phyloP scores from a whole-genome alignment of 2,888 invertebrate species.

The Cryptocephalus moraei region DNA sequence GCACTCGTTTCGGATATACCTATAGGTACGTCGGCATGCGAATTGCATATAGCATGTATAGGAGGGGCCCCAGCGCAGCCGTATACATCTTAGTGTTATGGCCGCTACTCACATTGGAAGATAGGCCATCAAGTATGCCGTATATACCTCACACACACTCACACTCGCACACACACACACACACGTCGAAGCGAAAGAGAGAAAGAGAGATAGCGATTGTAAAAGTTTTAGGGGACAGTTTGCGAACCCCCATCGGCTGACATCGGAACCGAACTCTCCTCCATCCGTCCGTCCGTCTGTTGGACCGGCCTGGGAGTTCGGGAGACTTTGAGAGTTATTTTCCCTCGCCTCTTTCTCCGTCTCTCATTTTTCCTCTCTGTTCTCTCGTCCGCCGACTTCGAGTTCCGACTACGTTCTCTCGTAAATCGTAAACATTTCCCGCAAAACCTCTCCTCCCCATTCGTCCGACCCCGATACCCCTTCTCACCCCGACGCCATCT shows the following conservation, averaged over 20 bases:
- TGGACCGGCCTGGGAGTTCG: slow-evolving; percentile 18
- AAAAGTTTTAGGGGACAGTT: slow-evolving; percentile 53
- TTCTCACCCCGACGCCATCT: slow-evolving; percentile 9
- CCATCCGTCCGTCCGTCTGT: slow-evolving; percentile 32
- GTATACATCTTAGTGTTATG: slow-evolving; percentile 52
- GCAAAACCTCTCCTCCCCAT: slow-evolving; percentile 16
- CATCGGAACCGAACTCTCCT: slow-evolving; percentile 34
- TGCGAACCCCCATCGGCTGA: slow-evolving; percentile 38
- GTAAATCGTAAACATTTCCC: slow-evolving; percentile 34
- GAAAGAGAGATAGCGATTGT: slow-evolving; percentile 41
- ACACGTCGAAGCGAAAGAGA: too few species aligned
- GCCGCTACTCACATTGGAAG: slow-evolving; percentile 56
- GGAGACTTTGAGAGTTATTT: too few species aligned
- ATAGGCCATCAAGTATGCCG: slow-evolving; percentile 54
- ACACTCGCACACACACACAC: too few species aligned
- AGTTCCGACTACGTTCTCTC: slow-evolving; percentile 18
- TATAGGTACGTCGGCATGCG: slow-evolving; percentile 39
- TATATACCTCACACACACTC: slow-evolving; percentile 36
- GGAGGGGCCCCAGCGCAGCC: slow-evolving; percentile 48
- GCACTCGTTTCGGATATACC: slow-evolving; percentile 36
- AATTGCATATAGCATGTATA: slow-evolving; percentile 40
- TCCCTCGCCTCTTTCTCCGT: slow-evolving; percentile 8
- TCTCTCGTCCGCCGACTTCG: slow-evolving; percentile 24
- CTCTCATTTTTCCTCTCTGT: slow-evolving; percentile 1
- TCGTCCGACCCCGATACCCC: slow-evolving; percentile 11